phyloP scores from a whole-genome alignment of 2,797 vertebrate genomes.

The Intellagama lesueurii region DNA sequence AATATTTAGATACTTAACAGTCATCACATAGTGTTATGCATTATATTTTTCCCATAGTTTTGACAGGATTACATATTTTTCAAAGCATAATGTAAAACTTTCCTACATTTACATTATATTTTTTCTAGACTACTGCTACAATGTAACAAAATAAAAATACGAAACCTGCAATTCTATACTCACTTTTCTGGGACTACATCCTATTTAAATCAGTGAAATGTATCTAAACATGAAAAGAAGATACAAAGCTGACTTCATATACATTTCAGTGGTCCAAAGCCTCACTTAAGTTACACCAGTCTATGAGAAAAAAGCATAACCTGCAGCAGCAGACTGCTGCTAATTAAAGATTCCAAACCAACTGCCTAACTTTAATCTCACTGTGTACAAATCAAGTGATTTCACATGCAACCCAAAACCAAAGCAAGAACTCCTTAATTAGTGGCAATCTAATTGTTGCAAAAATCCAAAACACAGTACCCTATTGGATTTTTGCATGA shows the following conservation, averaged over 20 bases:
- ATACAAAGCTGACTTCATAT: background rate
- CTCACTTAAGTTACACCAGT: background rate
- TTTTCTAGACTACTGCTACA: background rate
- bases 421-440: too few relatives aligned
- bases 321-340: too few relatives aligned
- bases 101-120: background rate
- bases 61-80: background rate
- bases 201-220: background rate
- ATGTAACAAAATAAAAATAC: background rate
- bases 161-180: background rate
- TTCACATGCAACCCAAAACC: background rate
- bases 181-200: background rate
- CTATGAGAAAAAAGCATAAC: background rate
- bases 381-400: background rate
- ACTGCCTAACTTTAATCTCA: too few relatives aligned
- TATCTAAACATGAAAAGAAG: background rate
- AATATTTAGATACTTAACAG: background rate
- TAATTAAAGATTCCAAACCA: too few relatives aligned
- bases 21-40: background rate
- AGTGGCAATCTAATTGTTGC: too few relatives aligned
- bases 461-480: too few relatives aligned
- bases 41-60: background rate
- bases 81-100: background rate
- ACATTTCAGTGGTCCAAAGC: background rate
- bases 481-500: too few relatives aligned